A percentile compares a stretch with the other conserved stretches of the same genome.
These are phyloP conservation scores for Melikaiella ostensackeni DNA, from an alignment of 2,888 invertebrate genomes.

Conservation along the genomic window DNA sequence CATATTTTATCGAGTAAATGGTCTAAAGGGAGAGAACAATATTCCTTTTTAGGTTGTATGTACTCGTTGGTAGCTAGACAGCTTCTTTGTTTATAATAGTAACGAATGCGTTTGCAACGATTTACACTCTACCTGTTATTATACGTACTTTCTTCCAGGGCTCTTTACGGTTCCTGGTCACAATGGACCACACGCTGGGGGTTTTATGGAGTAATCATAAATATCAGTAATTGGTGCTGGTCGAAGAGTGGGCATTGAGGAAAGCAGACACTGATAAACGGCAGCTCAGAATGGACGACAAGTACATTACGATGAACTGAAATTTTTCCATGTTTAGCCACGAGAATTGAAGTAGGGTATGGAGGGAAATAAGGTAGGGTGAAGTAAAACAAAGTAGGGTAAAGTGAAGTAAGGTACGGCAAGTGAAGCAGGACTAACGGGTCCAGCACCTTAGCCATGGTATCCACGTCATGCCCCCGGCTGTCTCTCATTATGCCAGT, in stretches of 20 bases:
- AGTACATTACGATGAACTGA: constrained; percentile 27
- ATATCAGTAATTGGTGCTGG: constrained; percentile 47
- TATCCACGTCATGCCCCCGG: constrained; percentile 50
- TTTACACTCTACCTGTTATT: constrained; percentile 45
- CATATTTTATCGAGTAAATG: constrained; percentile 29
- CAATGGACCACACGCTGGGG: constrained; percentile 46
- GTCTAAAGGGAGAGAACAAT: constrained; percentile 20
- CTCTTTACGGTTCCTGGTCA: constrained; percentile 44
- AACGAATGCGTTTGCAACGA: constrained; percentile 27
- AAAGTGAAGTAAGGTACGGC: not conserved
- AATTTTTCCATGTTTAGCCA: not conserved
- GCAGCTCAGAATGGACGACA: constrained; percentile 41
- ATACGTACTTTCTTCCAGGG: constrained; percentile 45
- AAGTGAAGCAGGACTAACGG: constrained; percentile 23
- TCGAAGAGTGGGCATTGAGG: constrained; percentile 25
- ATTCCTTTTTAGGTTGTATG: constrained; percentile 35
- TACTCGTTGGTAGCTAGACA: constrained; percentile 28
- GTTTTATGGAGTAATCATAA: constrained; percentile 50
- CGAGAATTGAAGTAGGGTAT: not conserved
- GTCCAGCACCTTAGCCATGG: constrained; percentile 17
- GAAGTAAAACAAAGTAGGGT: not conserved
- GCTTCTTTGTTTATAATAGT: constrained; percentile 39
- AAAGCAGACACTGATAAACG: constrained; percentile 44
- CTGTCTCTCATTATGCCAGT: constrained; percentile 60
- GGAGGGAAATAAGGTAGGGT: not conserved